Conservation (phyloP, 2,797 vertebrate species). For the Eleutherodactylus coqui region DNA sequence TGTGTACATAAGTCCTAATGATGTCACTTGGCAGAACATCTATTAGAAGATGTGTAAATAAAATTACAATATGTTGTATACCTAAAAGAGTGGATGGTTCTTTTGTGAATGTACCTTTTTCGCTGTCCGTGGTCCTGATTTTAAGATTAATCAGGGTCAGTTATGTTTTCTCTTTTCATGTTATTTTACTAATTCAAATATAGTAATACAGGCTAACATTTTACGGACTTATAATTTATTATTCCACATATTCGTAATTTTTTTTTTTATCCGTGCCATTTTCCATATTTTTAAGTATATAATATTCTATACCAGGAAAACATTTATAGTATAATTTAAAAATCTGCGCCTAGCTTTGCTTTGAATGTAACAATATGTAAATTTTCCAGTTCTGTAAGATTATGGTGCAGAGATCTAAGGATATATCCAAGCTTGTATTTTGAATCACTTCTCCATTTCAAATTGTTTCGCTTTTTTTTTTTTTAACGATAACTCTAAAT, state of each 20-base stretch:
- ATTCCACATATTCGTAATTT: no score
- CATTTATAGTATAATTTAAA: background rate
- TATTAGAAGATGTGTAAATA: background rate
- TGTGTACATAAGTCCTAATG: background rate
- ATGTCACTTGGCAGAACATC: background rate
- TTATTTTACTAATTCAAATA: background rate
- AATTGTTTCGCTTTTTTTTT: no score
- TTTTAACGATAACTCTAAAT: background rate
- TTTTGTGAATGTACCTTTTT: background rate
- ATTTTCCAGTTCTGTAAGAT: background rate
- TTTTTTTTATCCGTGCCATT: background rate
- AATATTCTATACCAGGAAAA: background rate
- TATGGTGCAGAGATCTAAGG: background rate
- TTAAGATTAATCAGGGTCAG: background rate
- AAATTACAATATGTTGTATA: background rate
- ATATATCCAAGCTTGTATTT: background rate
- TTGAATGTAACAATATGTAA: background rate
- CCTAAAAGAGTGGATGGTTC: background rate
- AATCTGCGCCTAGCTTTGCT: no score
- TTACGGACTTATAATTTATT: background rate
- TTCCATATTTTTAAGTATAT: background rate
- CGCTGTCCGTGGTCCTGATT: conserved; percentile 40
- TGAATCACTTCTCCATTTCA: background rate
- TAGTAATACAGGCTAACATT: background rate
- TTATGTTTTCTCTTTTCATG: background rate